Base-by-base conservation (phyloP, 2,888 invertebrate genomes). In the Callosobruchus maculatus region DNA sequence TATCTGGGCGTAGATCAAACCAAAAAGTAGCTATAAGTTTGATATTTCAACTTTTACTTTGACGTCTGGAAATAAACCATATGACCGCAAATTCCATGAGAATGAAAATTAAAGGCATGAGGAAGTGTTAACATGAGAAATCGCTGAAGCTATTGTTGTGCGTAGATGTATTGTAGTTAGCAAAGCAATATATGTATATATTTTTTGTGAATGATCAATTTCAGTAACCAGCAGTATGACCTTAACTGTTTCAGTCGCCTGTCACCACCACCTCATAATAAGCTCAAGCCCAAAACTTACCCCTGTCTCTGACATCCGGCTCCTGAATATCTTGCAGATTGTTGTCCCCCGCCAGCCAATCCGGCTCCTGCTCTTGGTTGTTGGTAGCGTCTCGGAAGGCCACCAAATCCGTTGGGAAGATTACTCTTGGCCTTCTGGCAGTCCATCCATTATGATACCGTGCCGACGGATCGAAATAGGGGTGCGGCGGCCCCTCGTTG, bases 261-360 rank as follows among this genome's bases (percentile, higher is more conserved):
- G 9, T 49, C 49, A 49, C n/a, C n/a, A 7, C 49, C 49, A 49
- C 1, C 49, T 13, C 49, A 5, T 18, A 1, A 1, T 13, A 49
- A 49, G 49, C 49, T 49, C 18, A 73, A 71, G 2, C 49, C 49
- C 66, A 30, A 71, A 74, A 87, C 91, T 89, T 87, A 93, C 93
- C 93, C 89, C 92, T 89, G 81, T 93, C 93, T 78, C 91, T 89
- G 80, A 90, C 90, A 73, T 82, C 79, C 77, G 83, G 84, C 74
- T 87, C 86, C 78, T 87, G 86, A n/a, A 87, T 87, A 81, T 93
- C 93, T 87, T 93, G 93, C 69, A 93, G 84, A 76, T 88, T 89
- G 21, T 82, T 84, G 76, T 85, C 85, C 20, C 82, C 83, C n/a
- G 83, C 83, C 71, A 87, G 78, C 83, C 84, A 86, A 73, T 85